A percentile compares a stretch with the other conserved stretches of the same genome.
phyloP scores from a whole-genome alignment of 2,888 invertebrate species.

The Hydrotaea diabolus region DNA sequence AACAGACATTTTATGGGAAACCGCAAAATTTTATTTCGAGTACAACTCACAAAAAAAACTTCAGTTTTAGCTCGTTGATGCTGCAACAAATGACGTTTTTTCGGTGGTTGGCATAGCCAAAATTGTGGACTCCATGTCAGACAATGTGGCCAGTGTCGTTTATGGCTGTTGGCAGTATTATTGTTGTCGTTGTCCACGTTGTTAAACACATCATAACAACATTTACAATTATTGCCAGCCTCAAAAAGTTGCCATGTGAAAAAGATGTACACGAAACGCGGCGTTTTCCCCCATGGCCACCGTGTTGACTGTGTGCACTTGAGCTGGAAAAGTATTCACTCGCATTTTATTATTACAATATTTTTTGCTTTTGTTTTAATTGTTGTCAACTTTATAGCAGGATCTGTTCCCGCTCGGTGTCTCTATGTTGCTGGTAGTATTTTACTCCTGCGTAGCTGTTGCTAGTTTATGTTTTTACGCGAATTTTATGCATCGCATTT shows the following conservation, averaged over 20 bases:
- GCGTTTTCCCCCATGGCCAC: too few relatives aligned
- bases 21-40: slow-evolving; percentile 47
- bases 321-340: not conserved
- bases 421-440: not conserved
- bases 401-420: too few relatives aligned
- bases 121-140: not conserved
- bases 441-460: not conserved
- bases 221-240: slow-evolving; percentile 51
- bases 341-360: not conserved
- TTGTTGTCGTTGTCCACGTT: slow-evolving; percentile 35
- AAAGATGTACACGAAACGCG: too few relatives aligned
- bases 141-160: not conserved
- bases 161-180: slow-evolving; percentile 8
- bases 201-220: slow-evolving; percentile 63
- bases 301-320: too few relatives aligned
- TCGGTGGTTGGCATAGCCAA: not conserved
- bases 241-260: not conserved
- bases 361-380: not conserved
- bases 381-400: not conserved
- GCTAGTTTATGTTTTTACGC: slow-evolving; percentile 14
- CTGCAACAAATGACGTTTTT: not conserved
- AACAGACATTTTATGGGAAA: slow-evolving; percentile 42
- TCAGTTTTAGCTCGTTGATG: not conserved
- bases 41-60: not conserved
- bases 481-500: not conserved